These are phyloP conservation scores for Heteropelma amictum DNA, from an alignment of 2,888 invertebrate species.

Conservation along the genomic window DNA sequence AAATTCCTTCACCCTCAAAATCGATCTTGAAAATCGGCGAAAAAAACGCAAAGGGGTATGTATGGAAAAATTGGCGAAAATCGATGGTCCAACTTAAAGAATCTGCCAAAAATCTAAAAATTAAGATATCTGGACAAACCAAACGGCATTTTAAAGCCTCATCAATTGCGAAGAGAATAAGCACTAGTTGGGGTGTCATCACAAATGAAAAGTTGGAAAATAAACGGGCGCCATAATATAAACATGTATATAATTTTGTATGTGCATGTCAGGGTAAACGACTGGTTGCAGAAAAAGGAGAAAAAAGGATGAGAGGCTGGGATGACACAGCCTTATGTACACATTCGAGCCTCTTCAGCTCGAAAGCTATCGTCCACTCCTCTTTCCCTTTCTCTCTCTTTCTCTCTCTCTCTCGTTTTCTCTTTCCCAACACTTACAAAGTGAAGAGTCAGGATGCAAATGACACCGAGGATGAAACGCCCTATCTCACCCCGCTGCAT, in stretches of 20 bases:
- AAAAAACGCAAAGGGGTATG: too few species aligned
- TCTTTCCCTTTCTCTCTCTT: not conserved
- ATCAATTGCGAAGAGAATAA: too few species aligned
- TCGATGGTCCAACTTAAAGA: too few species aligned
- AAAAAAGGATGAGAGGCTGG: conserved; percentile 42
- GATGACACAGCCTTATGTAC: too few species aligned
- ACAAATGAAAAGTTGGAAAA: too few species aligned
- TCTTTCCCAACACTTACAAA: not conserved
- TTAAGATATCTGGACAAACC: too few species aligned
- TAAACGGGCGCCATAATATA: not conserved
- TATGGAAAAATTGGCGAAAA: too few species aligned
- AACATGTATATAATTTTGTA: conserved; percentile 10
- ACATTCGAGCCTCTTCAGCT: conserved; percentile 38
- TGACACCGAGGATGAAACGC: conserved; percentile 46
- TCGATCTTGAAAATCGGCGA: too few species aligned
- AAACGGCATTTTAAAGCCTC: too few species aligned
- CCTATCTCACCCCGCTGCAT: conserved; percentile 24
- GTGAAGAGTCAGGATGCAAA: conserved; percentile 58
- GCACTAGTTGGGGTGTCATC: too few species aligned
- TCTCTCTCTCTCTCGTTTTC: not conserved
- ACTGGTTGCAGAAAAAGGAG: conserved; percentile 8
- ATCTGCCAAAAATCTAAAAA: too few species aligned
- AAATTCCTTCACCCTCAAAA: too few species aligned
- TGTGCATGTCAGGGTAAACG: conserved; percentile 7
- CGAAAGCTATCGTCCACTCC: conserved; percentile 47